phyloP scores from a whole-genome alignment of 2,113 vertebrate species.

The Pterocles gutturalis region DNA sequence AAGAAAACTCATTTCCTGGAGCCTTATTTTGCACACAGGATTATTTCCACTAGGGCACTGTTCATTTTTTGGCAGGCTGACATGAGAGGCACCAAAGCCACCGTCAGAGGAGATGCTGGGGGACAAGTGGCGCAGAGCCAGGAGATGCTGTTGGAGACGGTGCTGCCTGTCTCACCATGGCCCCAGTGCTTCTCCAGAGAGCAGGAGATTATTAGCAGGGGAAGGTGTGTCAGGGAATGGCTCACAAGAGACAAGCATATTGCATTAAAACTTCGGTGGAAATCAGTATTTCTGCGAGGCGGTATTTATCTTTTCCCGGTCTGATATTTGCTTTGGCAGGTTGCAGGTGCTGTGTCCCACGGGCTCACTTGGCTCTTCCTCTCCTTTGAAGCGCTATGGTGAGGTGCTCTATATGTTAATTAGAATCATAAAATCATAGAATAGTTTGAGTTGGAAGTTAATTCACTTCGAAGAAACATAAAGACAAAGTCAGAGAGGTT shows the following conservation, averaged over 20 bases:
- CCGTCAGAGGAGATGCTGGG: background rate
- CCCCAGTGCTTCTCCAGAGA: background rate
- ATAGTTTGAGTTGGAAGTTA: too few species aligned
- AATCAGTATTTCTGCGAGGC: background rate
- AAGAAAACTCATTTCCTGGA: background rate
- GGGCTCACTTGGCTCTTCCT: background rate
- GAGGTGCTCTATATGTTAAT: background rate
- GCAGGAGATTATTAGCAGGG: background rate
- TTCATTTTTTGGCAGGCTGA: background rate
- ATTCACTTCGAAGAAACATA: background rate
- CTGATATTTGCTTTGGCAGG: background rate
- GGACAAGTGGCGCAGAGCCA: background rate
- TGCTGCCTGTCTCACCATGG: background rate
- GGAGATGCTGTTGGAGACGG: background rate
- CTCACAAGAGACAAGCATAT: background rate
- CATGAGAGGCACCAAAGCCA: background rate
- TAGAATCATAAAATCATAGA: too few species aligned
- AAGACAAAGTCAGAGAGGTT: background rate
- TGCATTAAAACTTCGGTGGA: background rate
- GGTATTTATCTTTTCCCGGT: background rate
- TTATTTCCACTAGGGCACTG: background rate
- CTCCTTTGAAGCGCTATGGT: background rate
- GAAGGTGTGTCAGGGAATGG: background rate
- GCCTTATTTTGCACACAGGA: background rate
- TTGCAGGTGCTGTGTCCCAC: background rate